Conservation (phyloP, 2,797 vertebrate species). For the Sarcophilus harrisii region DNA sequence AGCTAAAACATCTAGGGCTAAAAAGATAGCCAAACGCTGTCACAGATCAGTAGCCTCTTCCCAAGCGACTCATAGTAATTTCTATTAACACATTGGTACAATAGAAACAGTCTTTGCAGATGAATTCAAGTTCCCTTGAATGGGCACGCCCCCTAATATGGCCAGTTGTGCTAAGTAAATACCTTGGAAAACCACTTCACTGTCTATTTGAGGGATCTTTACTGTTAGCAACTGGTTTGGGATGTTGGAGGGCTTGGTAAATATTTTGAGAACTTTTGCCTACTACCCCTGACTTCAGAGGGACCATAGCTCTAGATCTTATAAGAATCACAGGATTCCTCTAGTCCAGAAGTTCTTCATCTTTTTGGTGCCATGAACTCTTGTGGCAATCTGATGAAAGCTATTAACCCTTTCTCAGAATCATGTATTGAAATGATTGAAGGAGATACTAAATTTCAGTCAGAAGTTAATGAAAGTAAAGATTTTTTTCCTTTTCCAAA, state of each 20-base stretch:
- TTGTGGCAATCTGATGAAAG: background rate
- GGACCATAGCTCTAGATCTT: background rate
- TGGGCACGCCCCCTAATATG: no score
- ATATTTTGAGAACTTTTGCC: background rate
- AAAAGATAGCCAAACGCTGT: background rate
- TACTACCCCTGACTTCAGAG: background rate
- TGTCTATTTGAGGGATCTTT: background rate
- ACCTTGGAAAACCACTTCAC: no score
- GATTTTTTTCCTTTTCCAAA: background rate
- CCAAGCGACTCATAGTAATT: background rate
- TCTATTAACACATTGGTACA: background rate
- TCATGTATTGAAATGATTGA: background rate
- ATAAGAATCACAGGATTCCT: background rate
- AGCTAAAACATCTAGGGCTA: background rate
- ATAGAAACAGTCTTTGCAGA: background rate
- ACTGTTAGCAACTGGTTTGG: background rate
- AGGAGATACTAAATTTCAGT: background rate
- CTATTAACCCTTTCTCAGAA: background rate
- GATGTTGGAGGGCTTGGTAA: background rate
- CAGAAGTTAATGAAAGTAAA: background rate
- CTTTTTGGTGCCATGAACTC: background rate
- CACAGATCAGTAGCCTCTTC: background rate
- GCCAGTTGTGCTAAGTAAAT: background rate
- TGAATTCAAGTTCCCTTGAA: no score
- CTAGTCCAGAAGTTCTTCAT: background rate